Conservation (phyloP, 2,113 vertebrate genomes). For the Talpa occidentalis region DNA sequence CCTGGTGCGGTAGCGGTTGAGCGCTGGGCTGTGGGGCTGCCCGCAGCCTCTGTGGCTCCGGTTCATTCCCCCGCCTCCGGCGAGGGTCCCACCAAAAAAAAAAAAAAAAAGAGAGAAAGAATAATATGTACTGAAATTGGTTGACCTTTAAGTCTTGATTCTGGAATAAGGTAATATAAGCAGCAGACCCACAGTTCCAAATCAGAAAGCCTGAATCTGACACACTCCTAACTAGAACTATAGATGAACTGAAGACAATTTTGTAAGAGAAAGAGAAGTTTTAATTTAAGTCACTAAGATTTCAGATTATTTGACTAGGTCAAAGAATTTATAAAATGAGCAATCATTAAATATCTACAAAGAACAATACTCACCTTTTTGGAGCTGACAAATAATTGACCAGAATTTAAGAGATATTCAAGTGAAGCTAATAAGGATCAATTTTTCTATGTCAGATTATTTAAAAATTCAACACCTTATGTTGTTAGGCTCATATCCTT, state of each 20-base stretch:
- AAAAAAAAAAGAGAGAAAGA: no score
- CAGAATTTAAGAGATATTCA: neutral
- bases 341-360: neutral
- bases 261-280: neutral
- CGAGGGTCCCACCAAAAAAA: no score
- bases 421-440: neutral
- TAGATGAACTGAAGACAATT: neutral
- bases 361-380: neutral
- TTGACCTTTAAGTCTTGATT: neutral
- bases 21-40: no score
- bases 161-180: neutral
- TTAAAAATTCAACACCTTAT: neutral
- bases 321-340: neutral
- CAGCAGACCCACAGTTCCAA: neutral
- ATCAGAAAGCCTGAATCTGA: neutral
- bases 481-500: neutral
- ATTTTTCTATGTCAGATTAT: neutral
- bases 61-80: no score
- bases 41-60: no score
- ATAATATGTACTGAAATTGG: neutral
- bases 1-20: no score
- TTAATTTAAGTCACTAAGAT: neutral
- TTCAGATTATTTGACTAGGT: slow-evolving; percentile 4
- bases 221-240: neutral
- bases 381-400: neutral